These are phyloP conservation scores for Carduelis carduelis DNA, from an alignment of 2,797 vertebrate genomes.

Conservation along the genomic window DNA sequence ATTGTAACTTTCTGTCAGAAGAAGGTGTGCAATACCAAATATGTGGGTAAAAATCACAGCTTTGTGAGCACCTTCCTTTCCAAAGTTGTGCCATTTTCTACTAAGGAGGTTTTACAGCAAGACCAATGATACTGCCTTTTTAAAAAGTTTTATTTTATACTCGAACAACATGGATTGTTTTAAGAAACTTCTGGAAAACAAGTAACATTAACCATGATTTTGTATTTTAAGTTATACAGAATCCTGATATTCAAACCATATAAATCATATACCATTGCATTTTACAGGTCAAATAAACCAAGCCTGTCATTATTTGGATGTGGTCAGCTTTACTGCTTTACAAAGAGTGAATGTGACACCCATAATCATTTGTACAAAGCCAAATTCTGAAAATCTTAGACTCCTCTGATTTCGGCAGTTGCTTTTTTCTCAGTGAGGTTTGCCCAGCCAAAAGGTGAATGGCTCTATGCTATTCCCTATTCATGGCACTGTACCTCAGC, in stretches of 20 bases:
- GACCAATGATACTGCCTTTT: accelerated
- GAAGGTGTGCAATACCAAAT: background rate
- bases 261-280: background rate
- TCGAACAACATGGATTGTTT: background rate
- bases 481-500: background rate
- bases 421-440: background rate
- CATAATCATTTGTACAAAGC: background rate
- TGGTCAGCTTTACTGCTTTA: background rate
- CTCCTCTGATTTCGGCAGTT: background rate
- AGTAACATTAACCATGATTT: background rate
- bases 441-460: background rate
- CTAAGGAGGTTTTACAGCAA: background rate
- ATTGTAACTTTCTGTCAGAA: background rate
- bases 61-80: background rate
- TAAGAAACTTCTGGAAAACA: background rate
- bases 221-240: background rate
- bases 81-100: background rate
- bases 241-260: background rate
- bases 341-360: background rate
- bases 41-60: background rate
- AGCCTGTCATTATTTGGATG: background rate
- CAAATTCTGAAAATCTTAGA: background rate
- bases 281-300: background rate
- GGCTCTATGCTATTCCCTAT: background rate
- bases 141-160: background rate